A percentile compares a stretch with the other conserved stretches of the same genome.
Evolutionary conservation across 2,113 vertebrate genomes (phyloP).

Genomic region (Zingel zingel): DNA sequence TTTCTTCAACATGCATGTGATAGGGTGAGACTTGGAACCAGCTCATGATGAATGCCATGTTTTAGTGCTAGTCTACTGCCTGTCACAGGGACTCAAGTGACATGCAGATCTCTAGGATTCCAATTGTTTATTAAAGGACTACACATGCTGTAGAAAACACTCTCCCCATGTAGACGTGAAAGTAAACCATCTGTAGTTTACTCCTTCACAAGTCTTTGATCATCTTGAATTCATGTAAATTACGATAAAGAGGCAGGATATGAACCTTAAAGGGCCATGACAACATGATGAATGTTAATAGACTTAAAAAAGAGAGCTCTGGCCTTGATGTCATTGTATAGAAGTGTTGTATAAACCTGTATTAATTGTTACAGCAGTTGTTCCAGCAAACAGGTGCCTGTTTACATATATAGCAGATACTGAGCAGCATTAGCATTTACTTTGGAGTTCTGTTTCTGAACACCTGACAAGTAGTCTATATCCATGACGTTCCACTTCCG

Average conservation of each 20-base stretch:
- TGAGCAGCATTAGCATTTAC: too few species aligned
- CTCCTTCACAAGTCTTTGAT: not conserved
- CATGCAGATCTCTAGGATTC: not conserved
- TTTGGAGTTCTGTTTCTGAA: not conserved
- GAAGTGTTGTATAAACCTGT: too few species aligned
- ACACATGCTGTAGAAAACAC: not conserved
- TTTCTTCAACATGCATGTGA: not conserved
- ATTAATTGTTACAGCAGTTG: too few species aligned
- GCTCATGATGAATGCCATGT: conserved; percentile 13
- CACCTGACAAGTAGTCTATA: not conserved
- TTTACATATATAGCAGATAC: not conserved
- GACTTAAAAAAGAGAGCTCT: not conserved
- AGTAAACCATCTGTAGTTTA: not conserved
- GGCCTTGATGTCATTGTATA: not conserved
- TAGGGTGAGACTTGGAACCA: not conserved
- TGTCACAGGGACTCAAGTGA: not conserved
- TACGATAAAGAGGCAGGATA: not conserved
- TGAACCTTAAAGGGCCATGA: not conserved
- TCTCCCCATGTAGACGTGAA: not conserved
- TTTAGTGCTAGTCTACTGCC: not conserved
- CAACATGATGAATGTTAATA: not conserved
- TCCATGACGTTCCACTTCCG: too few species aligned
- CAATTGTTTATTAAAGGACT: not conserved
- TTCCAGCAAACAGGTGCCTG: not conserved
- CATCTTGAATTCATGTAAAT: not conserved